Evolutionary conservation across 2,113 vertebrate species (phyloP), one percentile per base, ranked within the genome.

Genomic region (Poeciliopsis retropinna): DNA sequence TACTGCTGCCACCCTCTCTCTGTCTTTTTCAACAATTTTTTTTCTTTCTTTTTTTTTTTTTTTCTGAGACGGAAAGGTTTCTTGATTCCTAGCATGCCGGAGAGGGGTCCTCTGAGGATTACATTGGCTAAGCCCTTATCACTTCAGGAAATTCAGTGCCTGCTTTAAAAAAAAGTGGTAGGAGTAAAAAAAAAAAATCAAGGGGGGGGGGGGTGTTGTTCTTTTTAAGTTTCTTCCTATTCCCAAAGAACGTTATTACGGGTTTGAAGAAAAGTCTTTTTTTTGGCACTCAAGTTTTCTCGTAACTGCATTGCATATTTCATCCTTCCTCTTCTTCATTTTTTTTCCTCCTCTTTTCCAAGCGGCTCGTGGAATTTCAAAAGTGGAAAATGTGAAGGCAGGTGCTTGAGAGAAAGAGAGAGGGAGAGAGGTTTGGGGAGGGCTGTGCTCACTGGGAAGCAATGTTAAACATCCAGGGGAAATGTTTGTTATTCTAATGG

Each of bases 121-220:
- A 94, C 94, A 94, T 88, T 92, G 92, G 91, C 92, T 94, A 93
- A 94, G 92, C 93, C 87, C 92, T 94, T 94, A 94, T 94, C 94
- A 93, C 93, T 92, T 89, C 92, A 90, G 92, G 91, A 93, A 94
- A 94, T 93, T 94, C 94, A 93, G 89, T 92, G 92, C 86, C 92
- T 92, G 92, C 92, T 93, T 92, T 86, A 92, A 92, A 91, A 92
- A 92, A 92, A 91, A 92, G 88, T 91, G 88, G 88, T 90, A 91
- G 86, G 85, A 93, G 92, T 80, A 89, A 84, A 92, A 92, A 93
- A 94, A 54, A 57, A 57, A 57, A 57, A 57, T n/a, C 25, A 22
- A 57, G 25, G 51, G 90, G 88, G 51, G 90, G 88, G 78, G 87
- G 93, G 90, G 85, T 83, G 87, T 92, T 92, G 92, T 94, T 93